Percentiles rank a stretch among this genome's conserved stretches.
Conservation (phyloP, 2,113 vertebrate species). For the Sinocyclocheilus grahami region DNA sequence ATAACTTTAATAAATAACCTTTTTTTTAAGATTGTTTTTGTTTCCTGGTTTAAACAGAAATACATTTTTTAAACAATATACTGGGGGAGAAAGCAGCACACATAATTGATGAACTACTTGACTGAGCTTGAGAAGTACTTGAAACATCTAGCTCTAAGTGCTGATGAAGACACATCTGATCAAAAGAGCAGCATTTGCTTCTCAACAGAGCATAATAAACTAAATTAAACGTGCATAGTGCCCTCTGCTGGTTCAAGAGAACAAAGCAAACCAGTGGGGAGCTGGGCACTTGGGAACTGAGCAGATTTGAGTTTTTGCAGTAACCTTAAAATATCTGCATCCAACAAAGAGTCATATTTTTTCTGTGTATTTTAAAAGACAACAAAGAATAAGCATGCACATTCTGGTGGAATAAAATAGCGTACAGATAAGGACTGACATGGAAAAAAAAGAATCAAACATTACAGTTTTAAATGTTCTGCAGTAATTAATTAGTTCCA, state of each 20-base stretch:
- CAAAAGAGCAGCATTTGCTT: slow-evolving; percentile 28
- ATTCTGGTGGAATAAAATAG: not conserved
- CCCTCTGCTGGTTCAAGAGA: slow-evolving; percentile 43
- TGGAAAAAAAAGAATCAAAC: too few species aligned
- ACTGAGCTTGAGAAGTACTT: slow-evolving; percentile 16
- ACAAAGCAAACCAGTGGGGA: not conserved
- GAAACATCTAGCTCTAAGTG: slow-evolving; percentile 47
- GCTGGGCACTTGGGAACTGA: not conserved
- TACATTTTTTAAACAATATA: not conserved
- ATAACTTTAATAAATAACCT: too few species aligned
- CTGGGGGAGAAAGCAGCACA: not conserved
- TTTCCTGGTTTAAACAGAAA: slow-evolving; percentile 20
- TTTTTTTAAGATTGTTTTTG: not conserved
- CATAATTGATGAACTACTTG: slow-evolving; percentile 8
- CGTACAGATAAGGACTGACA: not conserved
- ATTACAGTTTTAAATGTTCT: not conserved
- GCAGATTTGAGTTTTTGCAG: not conserved
- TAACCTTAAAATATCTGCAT: not conserved
- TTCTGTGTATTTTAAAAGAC: not conserved
- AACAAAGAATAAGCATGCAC: not conserved
- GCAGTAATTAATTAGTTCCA: not conserved
- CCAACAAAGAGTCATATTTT: not conserved
- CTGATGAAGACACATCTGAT: slow-evolving; percentile 45
- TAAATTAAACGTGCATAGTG: slow-evolving; percentile 24
- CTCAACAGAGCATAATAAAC: not conserved